Conservation (phyloP, 2,797 vertebrate genomes). For the Lutjanus argentimaculatus region DNA sequence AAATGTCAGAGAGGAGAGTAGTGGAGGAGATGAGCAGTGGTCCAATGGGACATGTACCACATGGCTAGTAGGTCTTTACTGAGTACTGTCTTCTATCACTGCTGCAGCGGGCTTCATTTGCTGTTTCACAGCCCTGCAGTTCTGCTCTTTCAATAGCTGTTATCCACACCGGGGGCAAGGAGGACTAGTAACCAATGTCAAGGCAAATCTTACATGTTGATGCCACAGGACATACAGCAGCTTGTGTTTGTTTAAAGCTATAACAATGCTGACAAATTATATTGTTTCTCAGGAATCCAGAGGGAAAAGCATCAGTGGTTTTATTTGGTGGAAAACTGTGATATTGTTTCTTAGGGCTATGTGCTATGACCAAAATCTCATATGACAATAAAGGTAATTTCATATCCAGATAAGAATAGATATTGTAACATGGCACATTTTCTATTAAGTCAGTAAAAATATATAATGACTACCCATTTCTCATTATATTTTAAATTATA, state of each 20-base stretch:
- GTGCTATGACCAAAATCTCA: too few relatives aligned
- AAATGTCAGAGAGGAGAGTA: conserved; percentile 75
- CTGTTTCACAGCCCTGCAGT: conserved; percentile 47
- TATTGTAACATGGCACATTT: too few relatives aligned
- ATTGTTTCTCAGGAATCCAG: background rate
- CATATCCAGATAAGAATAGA: too few relatives aligned
- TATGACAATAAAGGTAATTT: too few relatives aligned
- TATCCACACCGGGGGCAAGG: conserved; percentile 29
- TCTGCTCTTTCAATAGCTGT: conserved; percentile 29
- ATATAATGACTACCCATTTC: too few relatives aligned
- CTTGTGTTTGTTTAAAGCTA: conserved; percentile 18
- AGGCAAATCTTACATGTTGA: conserved; percentile 19
- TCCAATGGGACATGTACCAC: conserved; percentile 60
- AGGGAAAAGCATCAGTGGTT: background rate
- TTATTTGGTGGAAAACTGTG: background rate
- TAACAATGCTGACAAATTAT: conserved; percentile 11
- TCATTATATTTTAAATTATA: too few relatives aligned
- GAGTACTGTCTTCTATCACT: conserved; percentile 48
- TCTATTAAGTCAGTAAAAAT: too few relatives aligned
- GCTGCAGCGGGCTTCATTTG: conserved; percentile 49
- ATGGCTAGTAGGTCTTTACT: conserved; percentile 53
- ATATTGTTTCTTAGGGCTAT: background rate
- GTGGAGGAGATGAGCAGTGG: conserved; percentile 62
- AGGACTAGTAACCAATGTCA: background rate
- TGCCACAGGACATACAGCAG: conserved; percentile 29